Base-by-base conservation (phyloP, 2,797 vertebrate species). In the Anguilla marmorata region DNA sequence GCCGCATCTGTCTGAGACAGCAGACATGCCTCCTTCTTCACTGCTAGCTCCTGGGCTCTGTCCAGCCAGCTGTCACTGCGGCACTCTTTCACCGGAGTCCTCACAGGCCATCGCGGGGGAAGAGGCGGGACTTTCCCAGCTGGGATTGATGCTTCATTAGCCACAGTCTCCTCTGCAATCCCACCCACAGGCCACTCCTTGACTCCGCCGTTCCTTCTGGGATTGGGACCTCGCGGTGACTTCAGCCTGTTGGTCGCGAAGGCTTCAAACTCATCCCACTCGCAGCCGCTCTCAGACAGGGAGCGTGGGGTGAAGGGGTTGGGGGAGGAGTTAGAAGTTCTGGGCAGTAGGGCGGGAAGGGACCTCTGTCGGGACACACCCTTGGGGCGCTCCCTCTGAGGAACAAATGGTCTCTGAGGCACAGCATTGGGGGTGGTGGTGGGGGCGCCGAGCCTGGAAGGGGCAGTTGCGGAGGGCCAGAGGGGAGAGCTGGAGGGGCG, bases 161-260 rank as follows among this genome's bases (percentile, higher is more conserved):
- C 92, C 48, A 92, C 37, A 92, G 86, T 87, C 86, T 1, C 86
- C 87, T 50, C 84, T 11, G 79, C 87, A 50, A 91, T 90, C 80
- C 92, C 91, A 86, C 1, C 79, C 79, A 82, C 79, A 21, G 79
- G 24, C 41, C 79, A 82, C 79, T 82, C 41, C 45, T 82, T 48
- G 21, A 90, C 87, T 69, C 84, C 86, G 5, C 84, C 58, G 41
- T 87, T 89, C n/a, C 7, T 84, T 86, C 85, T 89, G 50, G 89
- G 87, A 82, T 87, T n/a, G 79, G 45, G 79, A 24, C 79, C 91
- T 76, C 45, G 79, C 24, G 96, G 95, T 0, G 94, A 95, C 89
- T 95, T 96, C 85, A 99, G 95, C 85, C 98, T 96, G 94, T 97
- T 97, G 8, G 96, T 96, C 0, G 98, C 98, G 91, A 99, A 98